These are phyloP conservation scores for Leptinotarsa lineolata DNA, from an alignment of 1,140 invertebrate species.

Conservation along the genomic window DNA sequence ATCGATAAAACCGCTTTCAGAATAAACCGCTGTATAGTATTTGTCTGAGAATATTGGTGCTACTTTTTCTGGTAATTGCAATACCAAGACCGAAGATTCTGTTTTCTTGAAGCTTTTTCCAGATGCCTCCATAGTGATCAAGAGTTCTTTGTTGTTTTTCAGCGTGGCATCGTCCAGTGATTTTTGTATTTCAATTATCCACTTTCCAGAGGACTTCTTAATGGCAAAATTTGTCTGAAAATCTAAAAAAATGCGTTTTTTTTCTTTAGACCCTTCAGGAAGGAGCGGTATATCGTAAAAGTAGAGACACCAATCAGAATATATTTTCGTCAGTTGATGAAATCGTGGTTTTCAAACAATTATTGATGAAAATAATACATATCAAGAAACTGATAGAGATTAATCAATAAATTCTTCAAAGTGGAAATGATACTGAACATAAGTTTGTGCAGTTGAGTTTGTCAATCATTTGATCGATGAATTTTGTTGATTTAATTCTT, in stretches of 20 bases:
- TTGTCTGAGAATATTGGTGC: neutral
- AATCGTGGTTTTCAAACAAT: too few species aligned
- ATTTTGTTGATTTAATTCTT: too few species aligned
- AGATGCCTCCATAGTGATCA: conserved; percentile 28
- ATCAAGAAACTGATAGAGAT: too few species aligned
- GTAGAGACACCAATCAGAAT: too few species aligned
- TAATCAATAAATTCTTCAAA: too few species aligned
- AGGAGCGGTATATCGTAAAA: too few species aligned
- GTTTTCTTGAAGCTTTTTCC: neutral
- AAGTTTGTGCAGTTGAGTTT: too few species aligned
- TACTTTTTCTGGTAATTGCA: neutral
- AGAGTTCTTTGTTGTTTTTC: conserved; percentile 16
- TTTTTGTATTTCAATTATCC: neutral
- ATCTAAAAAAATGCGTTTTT: conserved; percentile 4
- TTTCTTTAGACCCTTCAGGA: too few species aligned
- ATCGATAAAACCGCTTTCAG: neutral
- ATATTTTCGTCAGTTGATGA: too few species aligned
- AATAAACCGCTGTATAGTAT: conserved; percentile 16
- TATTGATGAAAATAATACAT: too few species aligned
- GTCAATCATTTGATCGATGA: too few species aligned
- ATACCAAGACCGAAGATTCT: conserved; percentile 6
- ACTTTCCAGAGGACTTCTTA: neutral
- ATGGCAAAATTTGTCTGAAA: conserved; percentile 12
- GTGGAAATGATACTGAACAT: too few species aligned
- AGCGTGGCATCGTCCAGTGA: conserved; percentile 11